Base-by-base conservation (phyloP, 1,140 invertebrate genomes). In the Globodera rostochiensis region DNA sequence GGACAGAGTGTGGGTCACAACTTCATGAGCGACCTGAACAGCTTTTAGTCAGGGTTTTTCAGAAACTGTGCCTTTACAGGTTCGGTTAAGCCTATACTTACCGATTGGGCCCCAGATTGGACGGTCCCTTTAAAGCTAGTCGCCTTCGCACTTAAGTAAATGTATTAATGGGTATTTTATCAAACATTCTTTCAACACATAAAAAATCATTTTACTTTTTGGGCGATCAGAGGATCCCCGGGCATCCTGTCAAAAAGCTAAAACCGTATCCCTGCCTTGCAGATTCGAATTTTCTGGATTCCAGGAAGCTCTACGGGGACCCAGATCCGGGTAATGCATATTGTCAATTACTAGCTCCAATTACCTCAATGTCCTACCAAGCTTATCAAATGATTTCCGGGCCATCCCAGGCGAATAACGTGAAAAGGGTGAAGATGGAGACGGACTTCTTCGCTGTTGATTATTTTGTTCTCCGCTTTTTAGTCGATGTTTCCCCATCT, bases 1-100 rank as follows among this genome's bases (percentile, higher is more conserved):
- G 67, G 88, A 89, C 53, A 86, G 87, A 4, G 88, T 89, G 76
- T 89, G 88, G 9, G 87, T 87, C 11, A 89, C 88, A n/a, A 88
- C 87, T 46, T 86, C 87, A 77, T 88, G 87, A 46, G 87, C 87
- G 13, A 83, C 82, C 80, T 82, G 19, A 57, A 82, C 60, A 21
- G 60, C 21, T 36, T 36, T 36, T 3, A 1, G 60, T 21, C 13
- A 66, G 3, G 60, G n/a, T 2, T 36, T 36, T 36, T 36, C 36
- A 36, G 36, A 36, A 36, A 36, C 1, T 36, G 36, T 36, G 1
- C 36, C 60, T 13, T 19, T 74, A 46, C 13, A 74, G 45, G 73
- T 46, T 74, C 46, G 45, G 13, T 74, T 74, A 21, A 74, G 9
- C n/a, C n/a, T 69, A 8, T 69, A 69, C 25, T 88, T 25, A 88